Evolutionary conservation across 2,797 vertebrate species (phyloP).

Genomic region (Borostomias antarcticus): DNA sequence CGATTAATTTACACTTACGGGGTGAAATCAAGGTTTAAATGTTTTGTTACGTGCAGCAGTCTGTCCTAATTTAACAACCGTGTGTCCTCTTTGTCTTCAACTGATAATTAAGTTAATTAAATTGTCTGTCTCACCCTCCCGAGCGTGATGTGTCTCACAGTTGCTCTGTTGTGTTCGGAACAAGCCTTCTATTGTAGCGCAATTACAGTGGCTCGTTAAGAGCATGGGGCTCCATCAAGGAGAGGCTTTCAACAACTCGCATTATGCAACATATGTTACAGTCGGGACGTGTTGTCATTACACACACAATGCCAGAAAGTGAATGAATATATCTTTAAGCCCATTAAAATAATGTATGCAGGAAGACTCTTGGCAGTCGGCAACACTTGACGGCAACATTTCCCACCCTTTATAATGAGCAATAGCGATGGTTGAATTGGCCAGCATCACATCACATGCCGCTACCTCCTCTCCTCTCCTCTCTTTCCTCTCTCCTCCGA

Average conservation of each 20-base stretch:
- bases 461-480: conserved; percentile 63
- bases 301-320: conserved; percentile 6
- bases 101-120: conserved; percentile 4
- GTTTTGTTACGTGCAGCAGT: conserved; percentile 13
- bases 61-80: conserved; percentile 37
- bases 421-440: conserved; percentile 35
- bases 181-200: background rate
- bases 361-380: background rate
- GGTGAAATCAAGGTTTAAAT: background rate
- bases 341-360: background rate
- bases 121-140: background rate
- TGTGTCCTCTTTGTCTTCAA: background rate
- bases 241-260: background rate
- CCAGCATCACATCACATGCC: conserved; percentile 60
- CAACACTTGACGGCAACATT: background rate
- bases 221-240: background rate
- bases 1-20: conserved; percentile 35
- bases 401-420: background rate
- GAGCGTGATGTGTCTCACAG: background rate
- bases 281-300: conserved; percentile 13
- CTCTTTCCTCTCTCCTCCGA: conserved; percentile 12
- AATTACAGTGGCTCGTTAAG: background rate
- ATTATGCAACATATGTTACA: background rate
- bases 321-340: background rate
- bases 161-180: background rate